phyloP scores from a whole-genome alignment of 2,797 vertebrate species.

The Heterohyrax brucei region DNA sequence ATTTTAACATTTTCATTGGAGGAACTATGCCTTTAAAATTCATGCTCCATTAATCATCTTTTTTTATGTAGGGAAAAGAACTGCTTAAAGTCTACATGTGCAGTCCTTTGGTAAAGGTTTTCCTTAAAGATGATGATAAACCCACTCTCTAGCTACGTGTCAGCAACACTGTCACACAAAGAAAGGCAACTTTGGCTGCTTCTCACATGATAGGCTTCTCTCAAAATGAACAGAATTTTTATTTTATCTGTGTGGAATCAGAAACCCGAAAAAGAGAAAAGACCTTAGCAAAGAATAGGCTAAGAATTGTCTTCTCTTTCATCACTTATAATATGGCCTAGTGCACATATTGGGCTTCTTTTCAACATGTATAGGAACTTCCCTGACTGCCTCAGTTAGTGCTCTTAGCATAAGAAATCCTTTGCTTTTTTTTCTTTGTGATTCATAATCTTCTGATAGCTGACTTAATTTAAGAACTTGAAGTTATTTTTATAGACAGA shows the following conservation, averaged over 20 bases:
- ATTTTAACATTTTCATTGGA: conserved; percentile 59
- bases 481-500: neutral
- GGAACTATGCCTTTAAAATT: conserved; percentile 66
- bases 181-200: neutral
- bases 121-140: conserved; percentile 71
- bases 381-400: neutral
- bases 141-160: conserved; percentile 63
- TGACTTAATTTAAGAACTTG: neutral
- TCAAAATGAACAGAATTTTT: conserved; percentile 57
- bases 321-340: neutral
- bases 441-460: neutral
- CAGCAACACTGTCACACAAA: neutral
- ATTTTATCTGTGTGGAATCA: conserved; percentile 50
- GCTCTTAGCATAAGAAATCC: neutral
- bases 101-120: conserved; percentile 67
- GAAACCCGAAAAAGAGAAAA: conserved; percentile 50
- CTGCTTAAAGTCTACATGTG: conserved; percentile 29
- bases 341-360: neutral
- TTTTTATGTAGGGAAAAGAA: conserved; percentile 58
- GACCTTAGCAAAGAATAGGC: neutral
- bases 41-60: conserved; percentile 68
- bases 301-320: neutral
- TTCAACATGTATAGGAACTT: neutral
- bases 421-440: neutral
- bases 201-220: conserved; percentile 22